A percentile compares a stretch with the other conserved stretches of the same genome.
phyloP scores from a whole-genome alignment of 2,113 vertebrate species.

The Chaetodon trifascialis region DNA sequence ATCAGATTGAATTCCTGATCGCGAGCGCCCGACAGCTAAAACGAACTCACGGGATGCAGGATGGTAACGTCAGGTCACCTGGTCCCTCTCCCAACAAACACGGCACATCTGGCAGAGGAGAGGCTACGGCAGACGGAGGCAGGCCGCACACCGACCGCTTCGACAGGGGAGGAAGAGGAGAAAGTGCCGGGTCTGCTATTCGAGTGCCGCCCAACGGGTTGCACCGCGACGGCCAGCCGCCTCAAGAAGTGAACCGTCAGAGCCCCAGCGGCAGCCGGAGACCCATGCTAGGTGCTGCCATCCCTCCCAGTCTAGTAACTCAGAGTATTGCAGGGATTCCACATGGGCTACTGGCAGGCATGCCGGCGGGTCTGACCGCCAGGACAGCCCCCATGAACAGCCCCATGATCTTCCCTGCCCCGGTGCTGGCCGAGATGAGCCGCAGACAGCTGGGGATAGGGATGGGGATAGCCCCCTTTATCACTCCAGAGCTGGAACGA shows the following conservation, averaged over 20 bases:
- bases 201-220: constrained; percentile 87
- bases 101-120: constrained; percentile 75
- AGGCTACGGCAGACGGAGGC: constrained; percentile 71
- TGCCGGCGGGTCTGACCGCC: constrained; percentile 83
- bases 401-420: constrained; percentile 81
- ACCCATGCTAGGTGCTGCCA: constrained; percentile 86
- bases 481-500: constrained; percentile 87
- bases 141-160: constrained; percentile 81
- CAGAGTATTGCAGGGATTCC: constrained; percentile 85
- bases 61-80: constrained; percentile 89
- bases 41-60: constrained; percentile 89
- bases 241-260: constrained; percentile 86
- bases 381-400: constrained; percentile 75
- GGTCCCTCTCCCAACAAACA: constrained; percentile 89
- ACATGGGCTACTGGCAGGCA: constrained; percentile 75
- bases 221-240: constrained; percentile 82
- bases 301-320: constrained; percentile 86
- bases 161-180: constrained; percentile 81
- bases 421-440: constrained; percentile 85
- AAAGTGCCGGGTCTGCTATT: constrained; percentile 68
- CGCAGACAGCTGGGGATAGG: constrained; percentile 83
- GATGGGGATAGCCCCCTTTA: constrained; percentile 80
- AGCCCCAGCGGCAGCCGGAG: constrained; percentile 86
- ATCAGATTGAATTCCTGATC: constrained; percentile 92
- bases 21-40: constrained; percentile 90